Evolutionary conservation across 1,140 invertebrate species (phyloP), one percentile per base, ranked within the genome.

Genomic region (Gonioctena quinquepunctata): DNA sequence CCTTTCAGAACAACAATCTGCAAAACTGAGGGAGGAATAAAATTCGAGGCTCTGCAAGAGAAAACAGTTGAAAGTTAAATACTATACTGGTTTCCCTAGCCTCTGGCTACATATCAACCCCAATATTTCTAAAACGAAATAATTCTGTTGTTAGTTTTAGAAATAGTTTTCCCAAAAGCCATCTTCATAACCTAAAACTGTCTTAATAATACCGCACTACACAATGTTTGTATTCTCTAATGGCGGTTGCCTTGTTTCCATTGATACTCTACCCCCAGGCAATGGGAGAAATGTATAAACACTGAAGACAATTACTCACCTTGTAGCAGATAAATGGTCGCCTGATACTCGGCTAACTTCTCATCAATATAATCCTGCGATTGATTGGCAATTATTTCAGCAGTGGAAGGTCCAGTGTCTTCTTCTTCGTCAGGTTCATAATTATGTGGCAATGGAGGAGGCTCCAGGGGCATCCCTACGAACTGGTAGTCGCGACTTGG

Each of bases 301-400:
- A 11, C 18, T 18, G 56, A 13, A 54, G 50, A 22, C 11, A 60
- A 18, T n/a, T 1, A 33, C 80, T 79, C 82, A 96, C 94, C 93
- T 90, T 96, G 94, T 70, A 96, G 86, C 80, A 93, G 89, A 75
- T 92, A 91, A 83, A 97, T 97, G 7, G 94, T 96, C 7, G 93
- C 92, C 83, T 96, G 94, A 81, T 96, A 97, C 84, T 97, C 94
- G 5, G 94, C 93, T 77, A 96, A 88, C 82, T 94, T 94, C 84
- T 97, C 95, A 81, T 97, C 95, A 56, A 97, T 90, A 80, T 96
- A 97, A 85, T 96, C 94, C 84, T 97, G 95, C 67, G 93, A 95
- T 84, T 97, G 95, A 79, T 91, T 92, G 26, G 94, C 94, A 69
- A 97, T 96, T 69, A 96, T 95, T 80, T 96, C 94, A 8, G 94